Evolutionary conservation across 2,113 vertebrate species (phyloP).

Genomic region (Esox niger): DNA sequence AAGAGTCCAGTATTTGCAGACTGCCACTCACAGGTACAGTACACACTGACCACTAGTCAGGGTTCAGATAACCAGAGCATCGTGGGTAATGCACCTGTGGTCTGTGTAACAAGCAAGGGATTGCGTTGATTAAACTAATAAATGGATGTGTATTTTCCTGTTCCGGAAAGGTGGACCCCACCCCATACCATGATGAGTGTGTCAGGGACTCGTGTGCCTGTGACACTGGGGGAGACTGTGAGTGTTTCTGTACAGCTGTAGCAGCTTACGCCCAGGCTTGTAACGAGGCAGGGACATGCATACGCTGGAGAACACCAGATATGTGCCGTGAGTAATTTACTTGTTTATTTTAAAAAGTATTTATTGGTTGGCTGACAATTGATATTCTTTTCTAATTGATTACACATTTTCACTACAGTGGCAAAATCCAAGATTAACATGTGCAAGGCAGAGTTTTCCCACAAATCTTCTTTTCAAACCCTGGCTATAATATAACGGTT

Average conservation of each 20-base stretch:
- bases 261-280: constrained; percentile 88
- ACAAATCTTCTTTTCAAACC: no score
- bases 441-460: no score
- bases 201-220: constrained; percentile 87
- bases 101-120: no score
- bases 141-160: background rate
- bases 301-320: constrained; percentile 86
- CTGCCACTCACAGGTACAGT: constrained; percentile 77
- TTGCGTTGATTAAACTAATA: background rate
- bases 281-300: constrained; percentile 73
- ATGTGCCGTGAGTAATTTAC: constrained; percentile 83
- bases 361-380: no score
- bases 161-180: constrained; percentile 77
- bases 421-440: no score
- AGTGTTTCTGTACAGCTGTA: constrained; percentile 91
- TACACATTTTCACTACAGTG: no score
- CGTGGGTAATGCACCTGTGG: no score
- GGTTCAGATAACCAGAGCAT: no score
- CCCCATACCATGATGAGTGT: constrained; percentile 82
- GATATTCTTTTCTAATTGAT: no score
- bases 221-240: constrained; percentile 88
- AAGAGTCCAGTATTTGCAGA: constrained; percentile 65
- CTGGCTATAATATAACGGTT: background rate
- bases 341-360: no score
- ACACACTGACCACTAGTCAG: constrained; percentile 8